These are phyloP conservation scores for Drosophila guanche DNA, from an alignment of 1,140 invertebrate genomes.

Conservation along the genomic window DNA sequence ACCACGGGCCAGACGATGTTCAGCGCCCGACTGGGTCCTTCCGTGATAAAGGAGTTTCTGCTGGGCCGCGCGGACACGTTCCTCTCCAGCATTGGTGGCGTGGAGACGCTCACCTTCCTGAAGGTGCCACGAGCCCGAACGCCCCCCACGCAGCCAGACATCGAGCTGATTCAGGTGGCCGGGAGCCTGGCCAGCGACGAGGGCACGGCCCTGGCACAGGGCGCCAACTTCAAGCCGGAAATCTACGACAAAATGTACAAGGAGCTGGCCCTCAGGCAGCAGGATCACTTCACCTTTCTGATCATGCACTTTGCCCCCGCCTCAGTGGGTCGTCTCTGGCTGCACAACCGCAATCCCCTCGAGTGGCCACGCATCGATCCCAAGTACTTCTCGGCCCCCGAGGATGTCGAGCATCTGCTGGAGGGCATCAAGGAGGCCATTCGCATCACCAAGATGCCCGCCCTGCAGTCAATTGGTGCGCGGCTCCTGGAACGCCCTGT, in stretches of 20 bases:
- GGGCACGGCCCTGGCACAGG: constrained; percentile 85
- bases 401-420: constrained; percentile 87
- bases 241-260: constrained; percentile 86
- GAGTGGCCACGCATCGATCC: constrained; percentile 90
- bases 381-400: constrained; percentile 87
- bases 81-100: constrained; percentile 84
- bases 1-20: constrained; percentile 77
- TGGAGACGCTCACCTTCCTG: constrained; percentile 87
- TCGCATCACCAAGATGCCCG: constrained; percentile 85
- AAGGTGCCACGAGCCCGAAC: constrained; percentile 86
- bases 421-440: constrained; percentile 88
- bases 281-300: constrained; percentile 87
- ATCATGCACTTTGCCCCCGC: constrained; percentile 90
- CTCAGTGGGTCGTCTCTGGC: constrained; percentile 88
- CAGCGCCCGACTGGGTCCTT: constrained; percentile 76
- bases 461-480: constrained; percentile 85
- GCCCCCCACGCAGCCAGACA: constrained; percentile 85
- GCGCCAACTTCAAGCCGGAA: constrained; percentile 85
- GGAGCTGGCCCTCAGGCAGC: constrained; percentile 84
- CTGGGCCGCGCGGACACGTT: constrained; percentile 59
- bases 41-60: constrained; percentile 48
- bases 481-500: constrained; percentile 85
- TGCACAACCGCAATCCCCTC: constrained; percentile 89
- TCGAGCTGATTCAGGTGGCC: constrained; percentile 86
- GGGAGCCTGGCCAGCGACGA: constrained; percentile 87